These are phyloP conservation scores for Vannuccia rotundouncinata DNA, from an alignment of 2,888 invertebrate genomes.

Conservation along the genomic window DNA sequence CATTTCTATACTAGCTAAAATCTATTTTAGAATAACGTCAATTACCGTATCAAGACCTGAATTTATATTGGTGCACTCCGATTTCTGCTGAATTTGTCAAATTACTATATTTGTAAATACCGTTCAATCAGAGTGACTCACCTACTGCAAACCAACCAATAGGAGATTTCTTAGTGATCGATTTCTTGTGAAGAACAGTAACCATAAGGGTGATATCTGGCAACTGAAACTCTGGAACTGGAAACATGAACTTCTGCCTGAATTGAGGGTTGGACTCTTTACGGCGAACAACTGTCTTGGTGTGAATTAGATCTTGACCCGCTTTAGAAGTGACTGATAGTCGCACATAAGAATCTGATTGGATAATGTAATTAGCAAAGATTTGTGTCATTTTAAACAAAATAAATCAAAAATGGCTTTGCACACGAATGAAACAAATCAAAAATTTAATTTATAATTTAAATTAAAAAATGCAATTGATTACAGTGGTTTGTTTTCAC, in stretches of 20 bases:
- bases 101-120: neutral
- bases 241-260: conserved; percentile 90
- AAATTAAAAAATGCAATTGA: no score
- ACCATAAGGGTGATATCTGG: conserved; percentile 88
- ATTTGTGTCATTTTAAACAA: no score
- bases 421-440: no score
- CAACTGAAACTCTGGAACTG: conserved; percentile 87
- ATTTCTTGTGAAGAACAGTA: conserved; percentile 80
- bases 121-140: conserved; percentile 41
- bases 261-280: conserved; percentile 90
- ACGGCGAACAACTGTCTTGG: conserved; percentile 81
- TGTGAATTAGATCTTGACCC: conserved; percentile 82
- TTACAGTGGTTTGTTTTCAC: no score
- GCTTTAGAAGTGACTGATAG: conserved; percentile 81
- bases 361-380: no score
- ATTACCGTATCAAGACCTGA: no score
- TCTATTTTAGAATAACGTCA: no score
- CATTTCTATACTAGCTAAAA: no score
- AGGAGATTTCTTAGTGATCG: conserved; percentile 89
- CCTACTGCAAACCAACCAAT: conserved; percentile 93
- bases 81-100: neutral
- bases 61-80: no score
- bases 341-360: conserved; percentile 79
- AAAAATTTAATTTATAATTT: no score
- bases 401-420: no score